Evolutionary conservation across 23 tunicate genomes (phyloP), one percentile per base, ranked within the genome.

Genomic region (Botrylloides violaceus): DNA sequence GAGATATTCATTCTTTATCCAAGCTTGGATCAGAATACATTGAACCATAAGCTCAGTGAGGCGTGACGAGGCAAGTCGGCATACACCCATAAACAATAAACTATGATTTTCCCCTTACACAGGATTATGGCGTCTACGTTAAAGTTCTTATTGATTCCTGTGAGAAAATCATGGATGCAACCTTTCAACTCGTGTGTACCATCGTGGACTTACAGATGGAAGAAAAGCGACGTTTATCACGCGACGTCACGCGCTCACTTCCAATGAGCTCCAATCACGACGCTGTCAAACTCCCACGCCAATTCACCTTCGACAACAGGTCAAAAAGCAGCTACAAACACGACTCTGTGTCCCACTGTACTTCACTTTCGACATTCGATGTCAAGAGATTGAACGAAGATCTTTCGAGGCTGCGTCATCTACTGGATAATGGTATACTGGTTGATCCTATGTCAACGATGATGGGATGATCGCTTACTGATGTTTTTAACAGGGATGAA

Each of bases 361-460:
- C 76, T 28, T 20, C 76, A 2, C 50, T 78, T 18, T 71, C 82
- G 4, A 37, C 71, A 29, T 62, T 49, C 3, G 83, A 84, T 53
- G 71, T 84, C 30, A 77, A 23, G 29, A 74, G 82, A 32, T 32
- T 78, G 23, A 84, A 73, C 57, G 80, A 78, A 47, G 92, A 77
- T 37, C 75, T 84, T 20, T 49, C 92, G 53, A 78, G 59, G 49
- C 61, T 84, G 29, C 79, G 82, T 29, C 70, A 56, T 7, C 76
- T 84, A 2, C 38, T 84, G 56, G 72, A 72, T 36, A 36, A 78
- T 1, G 92, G 92, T 84, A 43, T 18, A 22, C 12, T 47, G n/a
- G n/a, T n/a, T n/a, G n/a, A n/a, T n/a, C n/a, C n/a, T n/a, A n/a
- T n/a, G n/a, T n/a, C n/a, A n/a, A n/a, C n/a, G n/a, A n/a, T n/a